Evolutionary conservation across 2,113 vertebrate species (phyloP), one percentile per base, ranked within the genome.

Genomic region (Phalacrocorax carbo): DNA sequence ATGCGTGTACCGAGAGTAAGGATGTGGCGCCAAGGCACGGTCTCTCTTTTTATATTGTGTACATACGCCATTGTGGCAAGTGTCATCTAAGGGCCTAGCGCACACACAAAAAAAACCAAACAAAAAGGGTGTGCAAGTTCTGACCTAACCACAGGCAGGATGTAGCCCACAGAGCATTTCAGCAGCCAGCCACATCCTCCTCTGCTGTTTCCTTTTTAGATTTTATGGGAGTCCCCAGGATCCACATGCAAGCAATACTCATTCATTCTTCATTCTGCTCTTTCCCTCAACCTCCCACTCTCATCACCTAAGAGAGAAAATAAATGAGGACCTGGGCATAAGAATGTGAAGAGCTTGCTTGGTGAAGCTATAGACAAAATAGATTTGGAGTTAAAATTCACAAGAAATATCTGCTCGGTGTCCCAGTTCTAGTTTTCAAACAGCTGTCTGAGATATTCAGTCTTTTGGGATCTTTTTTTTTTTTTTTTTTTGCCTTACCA

Each of bases 171-270:
- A 75, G 75, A 80, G 61, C n/a, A 46, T 69, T 93, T 96, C 76
- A 96, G 88, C 81, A 89, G 82, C 38, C 61, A 96, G 82, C 90
- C 97, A 97, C 95, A 96, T 96, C 96, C 94, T 96, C 96, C 79
- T 97, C 90, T 90, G 32, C 75, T 61, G 6, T 3, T 88, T 80
- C 94, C 86, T 91, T 97, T 97, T 96, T 77, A 88, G 91, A 78
- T 93, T 81, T 92, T 42, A 94, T 84, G 68, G 96, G 86, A 96
- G 89, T 96, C 91, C 94, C 91, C 84, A 89, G 78, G 91, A 96
- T 95, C 91, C 6, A 1, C 83, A 40, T 10, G 66, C 9, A 19
- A 96, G 68, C 77, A 83, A 95, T 38, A 40, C 21, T 83, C 64
- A 75, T 38, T 94, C 55, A 42, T 49, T 49, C 64, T 61, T 94